Percentiles rank a stretch among this genome's conserved stretches.
phyloP scores from a whole-genome alignment of 2,888 invertebrate species.

The Argynnis bischoffii region DNA sequence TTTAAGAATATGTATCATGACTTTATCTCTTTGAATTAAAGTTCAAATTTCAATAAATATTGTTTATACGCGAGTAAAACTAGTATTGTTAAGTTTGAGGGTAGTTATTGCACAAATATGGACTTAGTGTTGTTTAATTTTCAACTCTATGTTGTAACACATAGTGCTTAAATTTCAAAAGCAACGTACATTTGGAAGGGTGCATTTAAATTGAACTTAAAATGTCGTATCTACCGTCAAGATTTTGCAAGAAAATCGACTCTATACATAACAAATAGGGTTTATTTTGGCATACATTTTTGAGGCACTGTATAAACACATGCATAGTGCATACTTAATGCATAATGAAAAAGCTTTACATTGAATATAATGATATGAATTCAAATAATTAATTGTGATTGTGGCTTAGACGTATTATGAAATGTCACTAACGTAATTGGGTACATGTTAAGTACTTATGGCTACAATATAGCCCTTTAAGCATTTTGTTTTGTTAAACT shows the following conservation, averaged over 20 bases:
- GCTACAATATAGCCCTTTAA: conserved; percentile 26
- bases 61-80: conserved; percentile 32
- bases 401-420: conserved; percentile 48
- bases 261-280: conserved; percentile 6
- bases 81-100: conserved; percentile 34
- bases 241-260: not conserved
- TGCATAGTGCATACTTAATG: conserved; percentile 56
- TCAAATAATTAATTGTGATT: conserved; percentile 61
- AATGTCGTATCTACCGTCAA: not conserved
- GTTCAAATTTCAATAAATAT: conserved; percentile 27
- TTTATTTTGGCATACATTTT: conserved; percentile 22
- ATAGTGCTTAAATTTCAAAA: conserved; percentile 19
- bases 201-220: not conserved
- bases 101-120: conserved; percentile 31
- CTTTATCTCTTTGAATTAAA: not conserved
- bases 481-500: conserved; percentile 11
- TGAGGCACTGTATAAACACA: conserved; percentile 57
- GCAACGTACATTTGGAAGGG: conserved; percentile 7
- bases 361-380: conserved; percentile 46
- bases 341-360: conserved; percentile 55
- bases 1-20: not conserved
- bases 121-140: not conserved
- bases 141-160: not conserved
- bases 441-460: conserved; percentile 40
- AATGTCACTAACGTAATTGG: conserved; percentile 50